phyloP scores from a whole-genome alignment of 2,797 vertebrate species.

The Coccyzus lansbergi region DNA sequence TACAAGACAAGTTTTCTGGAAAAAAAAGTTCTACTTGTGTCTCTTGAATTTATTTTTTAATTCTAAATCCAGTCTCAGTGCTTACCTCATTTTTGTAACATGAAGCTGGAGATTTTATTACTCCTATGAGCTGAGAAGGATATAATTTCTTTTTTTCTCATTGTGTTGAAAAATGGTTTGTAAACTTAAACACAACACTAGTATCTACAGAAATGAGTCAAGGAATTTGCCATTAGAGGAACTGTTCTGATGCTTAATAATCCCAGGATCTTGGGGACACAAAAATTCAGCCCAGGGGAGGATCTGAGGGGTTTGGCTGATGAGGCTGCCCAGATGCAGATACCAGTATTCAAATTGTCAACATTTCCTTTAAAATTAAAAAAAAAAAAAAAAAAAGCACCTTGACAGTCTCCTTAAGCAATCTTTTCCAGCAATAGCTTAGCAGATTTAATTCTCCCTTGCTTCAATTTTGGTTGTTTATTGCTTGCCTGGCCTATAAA shows the following conservation, averaged over 20 bases:
- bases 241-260: not conserved
- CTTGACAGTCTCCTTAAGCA: not conserved
- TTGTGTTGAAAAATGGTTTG: not conserved
- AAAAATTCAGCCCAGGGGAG: rapidly evolving
- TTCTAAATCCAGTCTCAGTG: not conserved
- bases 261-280: rapidly evolving
- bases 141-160: not conserved
- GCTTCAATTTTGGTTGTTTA: not conserved
- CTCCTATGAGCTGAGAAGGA: not conserved
- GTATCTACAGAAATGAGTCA: rapidly evolving
- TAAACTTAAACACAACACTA: not conserved
- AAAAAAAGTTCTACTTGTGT: not conserved
- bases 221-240: not conserved
- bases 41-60: not conserved
- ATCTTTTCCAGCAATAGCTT: not conserved
- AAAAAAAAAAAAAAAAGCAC: not conserved
- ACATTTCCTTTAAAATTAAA: not conserved
- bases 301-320: not conserved
- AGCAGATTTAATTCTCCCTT: not conserved
- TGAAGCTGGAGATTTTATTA: not conserved
- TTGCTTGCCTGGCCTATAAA: rapidly evolving
- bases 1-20: not conserved
- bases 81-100: not conserved
- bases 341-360: rapidly evolving
- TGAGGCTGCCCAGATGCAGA: not conserved